Base-by-base conservation (phyloP, 1,140 invertebrate species). In the Drosophila fuyamai region DNA sequence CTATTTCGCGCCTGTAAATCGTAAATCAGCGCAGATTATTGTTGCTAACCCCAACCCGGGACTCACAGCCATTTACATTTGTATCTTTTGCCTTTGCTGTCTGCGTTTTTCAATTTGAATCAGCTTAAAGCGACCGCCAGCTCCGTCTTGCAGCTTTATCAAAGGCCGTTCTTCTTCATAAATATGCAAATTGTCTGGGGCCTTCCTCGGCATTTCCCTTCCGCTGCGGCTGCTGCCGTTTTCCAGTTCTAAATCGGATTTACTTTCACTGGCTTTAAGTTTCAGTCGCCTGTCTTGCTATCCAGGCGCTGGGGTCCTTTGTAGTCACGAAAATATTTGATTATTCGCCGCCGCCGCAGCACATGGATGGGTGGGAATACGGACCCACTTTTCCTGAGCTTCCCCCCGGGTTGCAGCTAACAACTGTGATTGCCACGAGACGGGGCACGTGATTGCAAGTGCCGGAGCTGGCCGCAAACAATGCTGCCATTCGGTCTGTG, bases 1-100 rank as follows among this genome's bases (percentile, higher is more conserved):
- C 84, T 89, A 84, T 89, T 90, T 89, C 62, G 81, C 80, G 84
- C 84, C 84, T 84, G 80, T 76, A 90, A 89, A 89, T 89, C 84
- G 84, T 89, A 89, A 89, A 89, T 89, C 84, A 89, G 84, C 59
- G 53, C 66, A 89, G 85, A 89, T 89, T 89, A 89, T 84, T 89
- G 84, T 75, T 89, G 70, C 84, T 76, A 59, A 41, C 61, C 47
- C 60, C 40, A 23, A 47, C 44, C 14, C 18, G 29, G 41, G 48
- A 47, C 18, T 55, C 81, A 72, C 58, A 68, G 48, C 58, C 66
- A 86, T 89, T 89, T 88, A 86, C 83, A 89, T 89, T 88, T 88
- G 83, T 88, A 80, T 76, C 79, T 83, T 70, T 81, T 56, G 51
- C 54, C 65, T 79, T 53, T 46, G 40, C 55, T 59, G 63, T 86